Percentiles rank a stretch among this genome's conserved stretches.
Conservation (phyloP, 1,140 invertebrate genomes). For the Spodoptera frugiperda region DNA sequence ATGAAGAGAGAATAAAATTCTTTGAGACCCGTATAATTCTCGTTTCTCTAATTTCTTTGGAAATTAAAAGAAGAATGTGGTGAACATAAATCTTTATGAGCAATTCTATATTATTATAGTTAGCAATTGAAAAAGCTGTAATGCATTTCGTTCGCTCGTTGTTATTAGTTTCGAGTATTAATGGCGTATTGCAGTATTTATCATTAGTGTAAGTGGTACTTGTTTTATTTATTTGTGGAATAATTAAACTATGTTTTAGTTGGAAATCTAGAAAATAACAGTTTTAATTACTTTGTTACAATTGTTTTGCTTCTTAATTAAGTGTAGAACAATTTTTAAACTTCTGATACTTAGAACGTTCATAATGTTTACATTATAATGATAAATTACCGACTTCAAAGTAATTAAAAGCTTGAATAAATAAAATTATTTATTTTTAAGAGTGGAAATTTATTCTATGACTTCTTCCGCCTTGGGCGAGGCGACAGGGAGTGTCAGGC, state of each 20-base stretch:
- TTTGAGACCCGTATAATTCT: background rate
- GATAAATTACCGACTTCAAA: no score
- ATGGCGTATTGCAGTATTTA: conserved; percentile 24
- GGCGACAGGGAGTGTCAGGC: no score
- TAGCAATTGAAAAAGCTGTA: conserved; percentile 18
- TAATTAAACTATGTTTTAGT: background rate
- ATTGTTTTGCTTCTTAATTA: no score
- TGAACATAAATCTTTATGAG: conserved; percentile 33
- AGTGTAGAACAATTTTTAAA: no score
- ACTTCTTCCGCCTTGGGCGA: no score
- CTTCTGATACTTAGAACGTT: no score
- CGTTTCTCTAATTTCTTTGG: conserved; percentile 24
- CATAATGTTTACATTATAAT: no score
- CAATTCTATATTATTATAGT: conserved; percentile 16
- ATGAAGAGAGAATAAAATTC: conserved; percentile 23
- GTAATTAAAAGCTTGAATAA: no score
- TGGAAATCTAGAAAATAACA: no score
- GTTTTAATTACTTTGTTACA: no score
- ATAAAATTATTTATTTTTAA: no score
- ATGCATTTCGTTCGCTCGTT: conserved; percentile 14
- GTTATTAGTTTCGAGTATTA: conserved; percentile 32
- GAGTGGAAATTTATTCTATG: no score
- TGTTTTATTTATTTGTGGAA: background rate
- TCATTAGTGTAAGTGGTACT: background rate
- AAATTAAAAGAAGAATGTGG: conserved; percentile 29